Percentiles rank a stretch among this genome's conserved stretches.
These are phyloP conservation scores for Margarornis squamiger DNA, from an alignment of 2,797 vertebrate genomes.

Conservation along the genomic window DNA sequence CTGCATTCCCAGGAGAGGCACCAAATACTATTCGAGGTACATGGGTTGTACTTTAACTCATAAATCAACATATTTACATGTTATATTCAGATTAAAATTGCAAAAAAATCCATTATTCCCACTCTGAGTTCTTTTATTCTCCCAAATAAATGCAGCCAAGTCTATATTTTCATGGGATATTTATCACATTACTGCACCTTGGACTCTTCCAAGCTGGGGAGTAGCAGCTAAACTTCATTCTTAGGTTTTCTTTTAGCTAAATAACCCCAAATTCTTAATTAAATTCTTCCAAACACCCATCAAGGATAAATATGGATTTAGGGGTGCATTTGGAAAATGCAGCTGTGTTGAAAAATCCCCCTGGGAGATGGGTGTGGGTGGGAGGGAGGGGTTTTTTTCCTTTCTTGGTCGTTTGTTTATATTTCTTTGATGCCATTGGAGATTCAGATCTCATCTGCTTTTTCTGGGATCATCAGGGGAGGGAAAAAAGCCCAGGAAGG, in stretches of 20 bases:
- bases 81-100: not conserved
- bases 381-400: not conserved
- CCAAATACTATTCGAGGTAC: not conserved
- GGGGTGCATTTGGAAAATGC: not conserved
- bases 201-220: not conserved
- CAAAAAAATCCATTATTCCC: not conserved
- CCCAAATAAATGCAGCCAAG: not conserved
- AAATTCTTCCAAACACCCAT: not conserved
- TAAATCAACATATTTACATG: not conserved
- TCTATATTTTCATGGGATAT: not conserved
- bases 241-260: not conserved
- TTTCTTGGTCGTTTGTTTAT: not conserved
- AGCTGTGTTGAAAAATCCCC: not conserved
- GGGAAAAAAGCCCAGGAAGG: not conserved
- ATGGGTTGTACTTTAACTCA: not conserved
- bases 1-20: not conserved
- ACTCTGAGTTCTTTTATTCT: not conserved
- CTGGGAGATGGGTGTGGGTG: not conserved
- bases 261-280: not conserved
- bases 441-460: slow-evolving; percentile 53
- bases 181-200: not conserved
- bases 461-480: slow-evolving; percentile 46
- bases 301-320: not conserved
- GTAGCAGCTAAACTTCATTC: not conserved
- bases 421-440: slow-evolving; percentile 2